Evolutionary conservation across 2,888 invertebrate genomes (phyloP), one percentile per base, ranked within the genome.

Genomic region (Tinea trinotella): DNA sequence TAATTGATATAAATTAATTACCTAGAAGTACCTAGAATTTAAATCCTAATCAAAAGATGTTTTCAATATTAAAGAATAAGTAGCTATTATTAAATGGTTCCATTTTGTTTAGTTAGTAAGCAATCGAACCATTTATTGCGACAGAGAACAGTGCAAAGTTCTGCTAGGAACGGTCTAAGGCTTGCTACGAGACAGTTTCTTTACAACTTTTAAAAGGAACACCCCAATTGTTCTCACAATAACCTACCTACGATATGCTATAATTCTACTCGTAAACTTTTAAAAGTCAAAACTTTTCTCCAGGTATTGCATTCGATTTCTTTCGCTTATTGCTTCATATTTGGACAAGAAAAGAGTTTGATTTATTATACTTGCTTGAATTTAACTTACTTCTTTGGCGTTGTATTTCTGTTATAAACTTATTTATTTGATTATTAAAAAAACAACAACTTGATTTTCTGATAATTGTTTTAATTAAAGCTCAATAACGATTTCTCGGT

Each of bases 41-140:
- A n/a, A n/a, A n/a, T n/a, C n/a, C n/a, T n/a, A n/a, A n/a, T n/a
- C n/a, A n/a, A n/a, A n/a, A n/a, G n/a, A n/a, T n/a, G n/a, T n/a
- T n/a, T n/a, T n/a, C n/a, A n/a, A n/a, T n/a, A n/a, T n/a, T n/a
- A n/a, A n/a, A n/a, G n/a, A n/a, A n/a, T n/a, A n/a, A n/a, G n/a
- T n/a, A 30, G n/a, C 7, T 40, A 40, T 40, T 40, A 40, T 40
- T 35, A 3, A 50, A 18, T 50, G 50, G 50, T 50, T 50, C 50
- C 9, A 13, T 22, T n/a, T 24, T 22, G 18, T n/a, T n/a, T 50
- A 12, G 5, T 19, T 6, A 4, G 4, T 13, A 50, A 71, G 68
- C 73, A 74, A 76, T 77, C 76, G 74, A 68, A 64, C 72, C 79
- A 78, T 80, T 82, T 80, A 81, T 79, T 76, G 80, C 77, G 70